A percentile compares a stretch with the other conserved stretches of the same genome.
Evolutionary conservation across 2,797 vertebrate species (phyloP).

Genomic region (Ibycter americanus): DNA sequence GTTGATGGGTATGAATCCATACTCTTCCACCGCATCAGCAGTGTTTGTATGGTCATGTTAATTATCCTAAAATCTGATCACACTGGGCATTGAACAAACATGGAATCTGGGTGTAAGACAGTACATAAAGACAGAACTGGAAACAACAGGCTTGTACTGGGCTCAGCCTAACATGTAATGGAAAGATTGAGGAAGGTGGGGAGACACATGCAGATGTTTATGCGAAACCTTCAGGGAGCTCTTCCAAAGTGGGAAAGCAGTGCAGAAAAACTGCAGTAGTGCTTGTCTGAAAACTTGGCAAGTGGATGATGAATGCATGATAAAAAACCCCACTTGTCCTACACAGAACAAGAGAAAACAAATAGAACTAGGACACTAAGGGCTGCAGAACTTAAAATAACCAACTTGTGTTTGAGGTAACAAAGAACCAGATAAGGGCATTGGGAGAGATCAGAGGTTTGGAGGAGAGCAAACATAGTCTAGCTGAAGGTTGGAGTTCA

Average conservation of each 20-base stretch:
- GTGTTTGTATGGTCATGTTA: neutral
- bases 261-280: neutral
- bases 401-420: neutral
- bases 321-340: neutral
- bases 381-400: neutral
- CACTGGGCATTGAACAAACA: neutral
- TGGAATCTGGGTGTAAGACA: neutral
- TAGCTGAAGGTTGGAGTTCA: neutral
- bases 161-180: neutral
- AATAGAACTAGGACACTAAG: neutral
- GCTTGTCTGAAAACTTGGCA: neutral
- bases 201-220: neutral
- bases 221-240: neutral
- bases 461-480: neutral
- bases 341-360: neutral
- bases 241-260: neutral
- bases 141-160: neutral
- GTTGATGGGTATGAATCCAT: neutral
- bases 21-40: neutral
- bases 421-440: neutral
- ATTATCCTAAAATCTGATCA: neutral
- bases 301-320: neutral
- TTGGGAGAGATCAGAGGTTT: neutral
- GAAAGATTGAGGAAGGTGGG: neutral
- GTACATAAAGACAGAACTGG: neutral